phyloP scores from a whole-genome alignment of 2,888 invertebrate genomes.

The Lycaena phlaeas region DNA sequence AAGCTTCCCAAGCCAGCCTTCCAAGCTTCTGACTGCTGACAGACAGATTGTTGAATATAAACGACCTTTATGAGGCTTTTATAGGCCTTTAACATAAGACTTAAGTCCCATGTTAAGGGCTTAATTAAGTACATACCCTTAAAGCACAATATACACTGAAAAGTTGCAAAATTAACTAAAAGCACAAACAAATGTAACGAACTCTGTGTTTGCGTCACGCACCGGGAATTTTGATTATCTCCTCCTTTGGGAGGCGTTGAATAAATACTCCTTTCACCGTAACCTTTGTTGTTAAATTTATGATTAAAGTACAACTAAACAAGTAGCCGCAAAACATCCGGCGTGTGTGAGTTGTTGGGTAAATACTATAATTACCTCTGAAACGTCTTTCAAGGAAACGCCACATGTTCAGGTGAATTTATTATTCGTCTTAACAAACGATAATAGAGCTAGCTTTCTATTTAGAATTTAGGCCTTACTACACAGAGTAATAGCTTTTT shows the following conservation, averaged over 20 bases:
- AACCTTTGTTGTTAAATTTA: not conserved
- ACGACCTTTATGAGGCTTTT: no score
- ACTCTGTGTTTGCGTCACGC: conserved; percentile 12
- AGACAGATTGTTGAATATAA: no score
- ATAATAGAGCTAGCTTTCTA: not conserved
- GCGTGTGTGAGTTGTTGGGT: not conserved
- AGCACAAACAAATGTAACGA: conserved; percentile 13
- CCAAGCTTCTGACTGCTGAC: no score
- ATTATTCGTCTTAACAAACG: not conserved
- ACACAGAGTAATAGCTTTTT: no score
- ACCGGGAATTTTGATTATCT: conserved; percentile 10
- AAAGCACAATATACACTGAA: not conserved
- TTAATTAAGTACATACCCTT: no score
- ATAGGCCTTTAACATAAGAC: no score
- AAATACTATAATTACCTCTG: not conserved
- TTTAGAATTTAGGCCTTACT: not conserved
- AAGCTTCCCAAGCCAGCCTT: no score
- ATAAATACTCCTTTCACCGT: not conserved
- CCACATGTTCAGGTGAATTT: not conserved
- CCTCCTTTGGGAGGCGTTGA: not conserved
- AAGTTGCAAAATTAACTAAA: conserved; percentile 8
- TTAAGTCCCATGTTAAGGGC: no score
- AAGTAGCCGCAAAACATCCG: not conserved
- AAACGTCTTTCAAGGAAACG: not conserved
- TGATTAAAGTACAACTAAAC: not conserved